Base-by-base conservation (phyloP, 30 jellyfish, hydroid and myxozoan species). In the Catostylus mosaicus region DNA sequence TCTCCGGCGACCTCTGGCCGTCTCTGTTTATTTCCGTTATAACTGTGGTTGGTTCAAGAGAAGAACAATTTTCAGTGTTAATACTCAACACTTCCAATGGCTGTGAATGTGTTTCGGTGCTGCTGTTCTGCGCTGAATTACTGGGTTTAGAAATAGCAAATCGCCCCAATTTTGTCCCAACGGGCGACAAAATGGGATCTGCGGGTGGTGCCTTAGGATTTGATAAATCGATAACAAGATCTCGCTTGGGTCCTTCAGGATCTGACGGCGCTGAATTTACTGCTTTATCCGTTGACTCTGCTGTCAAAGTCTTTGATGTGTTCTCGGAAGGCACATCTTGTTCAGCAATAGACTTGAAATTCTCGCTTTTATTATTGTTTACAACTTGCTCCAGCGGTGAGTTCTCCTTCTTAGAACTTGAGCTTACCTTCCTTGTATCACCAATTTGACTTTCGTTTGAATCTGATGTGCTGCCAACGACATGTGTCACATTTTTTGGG, bases 1-100 rank as follows among this genome's bases (percentile, higher is more conserved):
- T 59, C 38, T 74, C 85, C 11, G 85, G 85, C 1, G 85, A 74
- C 47, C 35, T 74, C 24, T 74, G 59, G 0, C 85, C 85, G 60
- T 31, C 37, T 51, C 23, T 48, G 27, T 74, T 63, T 23, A 74
- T 48, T 31, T 74, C 85, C 52, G 85, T 74, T 51, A 19, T 74
- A n/a, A 74, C 85, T 1, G 85, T 74, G 36, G 75, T 61, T 24
- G 43, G 85, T 36, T 74, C 66, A 3, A 0, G 64, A 20, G 30
- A 12, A 22, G 80, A 26, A 46, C 35, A 1, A 68, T 20, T 18
- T 24, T 27, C 64, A 33, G 12, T 18, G 40, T 59, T 59, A 20
- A 20, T 6, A 6, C 0, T 59, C 71, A 59, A 23, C 19, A 6
- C 38, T 22, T 1, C 71, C 38, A 3, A 23, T 18, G 12, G 10